Evolutionary conservation across 2,888 invertebrate genomes (phyloP).

Genomic region (Ethmia dodecea): DNA sequence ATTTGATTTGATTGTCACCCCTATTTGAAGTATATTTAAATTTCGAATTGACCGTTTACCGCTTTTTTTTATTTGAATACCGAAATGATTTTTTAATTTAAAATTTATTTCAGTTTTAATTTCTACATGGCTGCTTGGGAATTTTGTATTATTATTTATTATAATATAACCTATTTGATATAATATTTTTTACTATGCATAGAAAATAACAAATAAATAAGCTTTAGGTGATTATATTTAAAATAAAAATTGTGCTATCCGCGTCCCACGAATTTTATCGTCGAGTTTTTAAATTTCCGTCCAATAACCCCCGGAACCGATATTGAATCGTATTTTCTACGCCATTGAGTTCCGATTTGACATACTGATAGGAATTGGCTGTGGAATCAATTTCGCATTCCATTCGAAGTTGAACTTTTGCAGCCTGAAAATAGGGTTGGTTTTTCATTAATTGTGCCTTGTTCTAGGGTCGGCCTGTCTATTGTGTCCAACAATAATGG

Average conservation of each 20-base stretch:
- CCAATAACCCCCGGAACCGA: conserved; percentile 14
- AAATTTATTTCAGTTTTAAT: too few relatives aligned
- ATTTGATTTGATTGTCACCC: conserved; percentile 65
- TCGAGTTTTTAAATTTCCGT: conserved; percentile 14
- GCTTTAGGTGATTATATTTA: conserved; percentile 13
- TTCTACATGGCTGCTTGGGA: background rate
- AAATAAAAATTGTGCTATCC: conserved; percentile 13
- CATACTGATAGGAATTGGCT: conserved; percentile 13
- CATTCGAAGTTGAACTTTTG: conserved; percentile 8
- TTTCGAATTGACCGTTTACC: conserved; percentile 28
- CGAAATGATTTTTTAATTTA: background rate
- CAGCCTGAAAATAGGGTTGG: conserved; percentile 8
- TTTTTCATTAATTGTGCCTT: conserved; percentile 5
- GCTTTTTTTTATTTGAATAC: conserved; percentile 5
- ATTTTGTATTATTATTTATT: background rate
- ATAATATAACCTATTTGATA: too few relatives aligned
- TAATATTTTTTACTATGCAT: too few relatives aligned
- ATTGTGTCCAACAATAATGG: conserved; percentile 24
- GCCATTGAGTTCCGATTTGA: conserved; percentile 18
- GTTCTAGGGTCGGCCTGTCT: conserved; percentile 10
- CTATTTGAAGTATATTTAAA: conserved; percentile 53
- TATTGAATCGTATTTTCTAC: conserved; percentile 22
- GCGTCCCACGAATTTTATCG: conserved; percentile 15
- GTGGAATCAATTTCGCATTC: conserved; percentile 10
- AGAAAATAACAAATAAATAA: too few relatives aligned